Percentiles rank a stretch among this genome's conserved stretches.
Conservation (phyloP, 2,797 vertebrate genomes). For the Poeciliopsis gracilis region DNA sequence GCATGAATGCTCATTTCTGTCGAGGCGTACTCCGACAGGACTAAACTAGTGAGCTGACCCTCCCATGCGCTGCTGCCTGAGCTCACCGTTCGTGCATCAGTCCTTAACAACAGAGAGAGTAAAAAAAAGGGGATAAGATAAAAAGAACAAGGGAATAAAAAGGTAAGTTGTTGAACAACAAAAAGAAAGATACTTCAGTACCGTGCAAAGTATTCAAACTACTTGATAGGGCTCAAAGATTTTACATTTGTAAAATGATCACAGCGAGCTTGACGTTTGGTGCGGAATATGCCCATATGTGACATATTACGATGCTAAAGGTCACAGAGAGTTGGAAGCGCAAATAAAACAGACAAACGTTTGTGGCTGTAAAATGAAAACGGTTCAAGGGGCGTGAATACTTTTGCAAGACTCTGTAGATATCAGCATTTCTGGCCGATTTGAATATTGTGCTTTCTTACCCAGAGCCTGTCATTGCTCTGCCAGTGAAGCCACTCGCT, state of each 20-base stretch:
- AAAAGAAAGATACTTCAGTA: background rate
- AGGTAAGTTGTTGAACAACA: background rate
- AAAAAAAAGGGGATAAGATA: slow-evolving; percentile 8
- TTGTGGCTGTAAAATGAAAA: background rate
- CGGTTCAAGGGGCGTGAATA: background rate
- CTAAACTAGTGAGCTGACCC: slow-evolving; percentile 93
- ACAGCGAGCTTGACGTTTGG: background rate
- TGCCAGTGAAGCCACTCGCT: slow-evolving; percentile 64
- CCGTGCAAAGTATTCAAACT: background rate
- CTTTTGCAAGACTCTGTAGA: background rate
- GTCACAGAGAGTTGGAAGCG: no score
- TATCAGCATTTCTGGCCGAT: background rate
- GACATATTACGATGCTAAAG: background rate
- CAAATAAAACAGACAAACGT: background rate
- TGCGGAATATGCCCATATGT: background rate
- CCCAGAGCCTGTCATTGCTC: slow-evolving; percentile 89
- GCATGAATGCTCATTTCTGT: slow-evolving; percentile 99
- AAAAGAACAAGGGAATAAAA: background rate
- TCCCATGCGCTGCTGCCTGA: slow-evolving; percentile 97
- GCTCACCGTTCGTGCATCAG: slow-evolving; percentile 91
- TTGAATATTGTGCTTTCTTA: slow-evolving; percentile 52
- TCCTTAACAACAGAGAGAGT: slow-evolving; percentile 68
- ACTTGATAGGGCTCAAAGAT: background rate
- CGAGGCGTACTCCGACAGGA: slow-evolving; percentile 95
- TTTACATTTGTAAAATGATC: background rate